These are phyloP conservation scores for Enteromius radiatus DNA, from an alignment of 2,797 vertebrate genomes.

Conservation along the genomic window DNA sequence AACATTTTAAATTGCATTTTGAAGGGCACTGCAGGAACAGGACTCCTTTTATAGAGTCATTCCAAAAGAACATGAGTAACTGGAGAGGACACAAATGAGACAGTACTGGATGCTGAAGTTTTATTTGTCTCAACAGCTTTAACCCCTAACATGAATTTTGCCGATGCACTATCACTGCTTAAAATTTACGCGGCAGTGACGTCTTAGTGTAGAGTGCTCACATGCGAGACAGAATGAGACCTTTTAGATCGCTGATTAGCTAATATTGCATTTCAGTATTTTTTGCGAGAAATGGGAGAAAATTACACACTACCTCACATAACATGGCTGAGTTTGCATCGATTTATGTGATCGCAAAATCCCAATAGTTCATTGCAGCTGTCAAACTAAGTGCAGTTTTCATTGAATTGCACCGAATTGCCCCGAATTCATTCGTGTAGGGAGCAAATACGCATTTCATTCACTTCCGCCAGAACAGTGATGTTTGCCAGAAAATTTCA, in stretches of 20 bases:
- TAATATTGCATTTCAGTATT: background rate
- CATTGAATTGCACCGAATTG: background rate
- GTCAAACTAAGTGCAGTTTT: constrained; percentile 3
- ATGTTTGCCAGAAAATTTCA: constrained; percentile 19
- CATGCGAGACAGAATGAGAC: background rate
- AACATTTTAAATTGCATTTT: background rate
- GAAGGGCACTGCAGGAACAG: background rate
- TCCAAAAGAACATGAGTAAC: background rate
- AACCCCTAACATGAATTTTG: background rate
- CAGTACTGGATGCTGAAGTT: background rate
- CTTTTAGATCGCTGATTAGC: background rate
- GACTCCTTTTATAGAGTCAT: constrained; percentile 7
- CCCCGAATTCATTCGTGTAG: background rate
- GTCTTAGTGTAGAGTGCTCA: background rate
- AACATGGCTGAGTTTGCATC: background rate
- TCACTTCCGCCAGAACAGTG: background rate
- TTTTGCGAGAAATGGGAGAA: background rate
- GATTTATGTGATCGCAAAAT: background rate
- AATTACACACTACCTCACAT: background rate
- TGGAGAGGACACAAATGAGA: constrained; percentile 2
- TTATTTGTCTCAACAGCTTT: background rate
- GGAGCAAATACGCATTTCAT: background rate
- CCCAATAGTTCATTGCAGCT: background rate
- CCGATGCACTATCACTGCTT: background rate
- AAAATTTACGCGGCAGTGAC: background rate